These are phyloP conservation scores for Mythimna impura DNA, from an alignment of 2,888 invertebrate genomes.

Conservation along the genomic window DNA sequence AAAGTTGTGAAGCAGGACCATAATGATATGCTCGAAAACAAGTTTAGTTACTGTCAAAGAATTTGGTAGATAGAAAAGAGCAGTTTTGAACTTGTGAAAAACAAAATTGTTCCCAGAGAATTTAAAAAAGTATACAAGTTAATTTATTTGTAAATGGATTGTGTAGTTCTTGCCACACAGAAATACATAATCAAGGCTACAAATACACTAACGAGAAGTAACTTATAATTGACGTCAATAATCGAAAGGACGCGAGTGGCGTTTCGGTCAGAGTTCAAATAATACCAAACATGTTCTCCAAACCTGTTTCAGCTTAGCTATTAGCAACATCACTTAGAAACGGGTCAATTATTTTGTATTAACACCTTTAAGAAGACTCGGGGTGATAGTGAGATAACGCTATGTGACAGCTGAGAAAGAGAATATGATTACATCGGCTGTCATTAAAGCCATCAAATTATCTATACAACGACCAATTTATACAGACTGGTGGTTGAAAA, in stretches of 20 bases:
- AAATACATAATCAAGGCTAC: constrained; percentile 7
- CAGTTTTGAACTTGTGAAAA: background rate
- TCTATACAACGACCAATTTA: constrained; percentile 12
- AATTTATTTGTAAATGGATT: constrained; percentile 18
- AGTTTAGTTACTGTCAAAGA: constrained; percentile 14
- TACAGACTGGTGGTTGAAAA: constrained; percentile 14
- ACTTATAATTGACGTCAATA: constrained; percentile 34
- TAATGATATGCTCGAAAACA: constrained; percentile 34
- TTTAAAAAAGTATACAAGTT: constrained; percentile 31
- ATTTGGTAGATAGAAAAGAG: background rate
- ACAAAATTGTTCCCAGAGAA: background rate
- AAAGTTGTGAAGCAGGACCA: constrained; percentile 8
- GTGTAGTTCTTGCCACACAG: constrained; percentile 11
- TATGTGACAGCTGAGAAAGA: constrained; percentile 20
- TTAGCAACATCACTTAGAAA: constrained; percentile 42
- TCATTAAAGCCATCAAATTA: constrained; percentile 28
- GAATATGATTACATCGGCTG: background rate
- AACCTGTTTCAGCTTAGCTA: constrained; percentile 44
- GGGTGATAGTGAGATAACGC: constrained; percentile 3
- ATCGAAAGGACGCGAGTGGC: constrained; percentile 28
- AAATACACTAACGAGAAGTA: constrained; percentile 25
- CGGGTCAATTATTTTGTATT: constrained; percentile 33
- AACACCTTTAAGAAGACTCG: background rate
- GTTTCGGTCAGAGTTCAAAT: constrained; percentile 58
- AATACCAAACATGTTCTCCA: constrained; percentile 47